Evolutionary conservation across 2,113 vertebrate species (phyloP).

Genomic region (Macrotus californicus): DNA sequence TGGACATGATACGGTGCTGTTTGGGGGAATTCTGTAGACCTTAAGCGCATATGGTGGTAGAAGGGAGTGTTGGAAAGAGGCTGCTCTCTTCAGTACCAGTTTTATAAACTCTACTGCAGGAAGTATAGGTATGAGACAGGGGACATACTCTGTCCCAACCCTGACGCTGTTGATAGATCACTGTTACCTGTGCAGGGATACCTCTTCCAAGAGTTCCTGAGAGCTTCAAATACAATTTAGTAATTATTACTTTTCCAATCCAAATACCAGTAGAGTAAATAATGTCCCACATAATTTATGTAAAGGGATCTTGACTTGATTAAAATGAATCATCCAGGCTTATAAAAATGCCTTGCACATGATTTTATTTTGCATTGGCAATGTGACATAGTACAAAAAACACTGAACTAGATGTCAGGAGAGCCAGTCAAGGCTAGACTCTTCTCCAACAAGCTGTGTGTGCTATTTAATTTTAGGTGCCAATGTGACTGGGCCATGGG

Average conservation of each 20-base stretch:
- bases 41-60: background rate
- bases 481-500: background rate
- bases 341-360: background rate
- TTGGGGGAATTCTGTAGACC: background rate
- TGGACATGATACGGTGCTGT: background rate
- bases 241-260: conserved; percentile 56
- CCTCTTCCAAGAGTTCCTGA: background rate
- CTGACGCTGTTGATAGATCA: background rate
- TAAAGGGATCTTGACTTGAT: conserved; percentile 47
- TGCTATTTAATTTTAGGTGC: background rate
- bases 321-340: conserved; percentile 30
- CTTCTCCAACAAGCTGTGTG: background rate
- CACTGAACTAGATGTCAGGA: background rate
- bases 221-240: conserved; percentile 19
- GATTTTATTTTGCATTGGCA: conserved; percentile 33
- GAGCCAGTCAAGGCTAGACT: background rate
- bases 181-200: background rate
- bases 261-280: conserved; percentile 37
- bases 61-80: background rate
- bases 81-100: background rate
- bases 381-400: background rate
- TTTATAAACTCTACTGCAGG: background rate
- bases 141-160: background rate
- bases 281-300: conserved; percentile 36
- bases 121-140: background rate